Percentiles rank a stretch among this genome's conserved stretches.
Conservation (phyloP, 1,140 invertebrate genomes). For the Anthonomus grandis region DNA sequence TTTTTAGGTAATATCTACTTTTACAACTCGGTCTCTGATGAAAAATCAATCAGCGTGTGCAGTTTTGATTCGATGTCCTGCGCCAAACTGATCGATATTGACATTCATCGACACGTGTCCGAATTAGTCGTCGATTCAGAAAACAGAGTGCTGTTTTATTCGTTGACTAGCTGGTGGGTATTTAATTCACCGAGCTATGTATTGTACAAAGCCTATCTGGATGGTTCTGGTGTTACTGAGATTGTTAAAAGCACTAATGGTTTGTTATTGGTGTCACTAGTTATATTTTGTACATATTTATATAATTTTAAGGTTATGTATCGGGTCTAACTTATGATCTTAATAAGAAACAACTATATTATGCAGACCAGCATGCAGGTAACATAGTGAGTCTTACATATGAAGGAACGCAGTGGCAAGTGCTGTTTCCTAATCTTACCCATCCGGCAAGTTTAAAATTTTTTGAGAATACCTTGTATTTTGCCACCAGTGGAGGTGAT, state of each 20-base stretch:
- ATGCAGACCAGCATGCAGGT: constrained; percentile 59
- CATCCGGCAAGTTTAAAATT: constrained; percentile 53
- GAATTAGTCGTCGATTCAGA: constrained; percentile 54
- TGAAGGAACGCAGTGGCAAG: constrained; percentile 56
- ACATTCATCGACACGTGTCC: constrained; percentile 54
- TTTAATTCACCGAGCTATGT: constrained; percentile 49
- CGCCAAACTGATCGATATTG: constrained; percentile 61
- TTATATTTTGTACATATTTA: constrained; percentile 1
- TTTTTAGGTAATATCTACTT: constrained; percentile 60
- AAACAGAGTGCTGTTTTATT: constrained; percentile 58
- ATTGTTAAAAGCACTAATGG: constrained; percentile 41
- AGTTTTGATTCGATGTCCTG: constrained; percentile 55
- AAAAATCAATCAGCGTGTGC: constrained; percentile 55
- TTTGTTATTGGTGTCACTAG: background rate
- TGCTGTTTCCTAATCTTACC: constrained; percentile 49
- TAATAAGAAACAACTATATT: constrained; percentile 64
- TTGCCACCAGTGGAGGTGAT: constrained; percentile 51
- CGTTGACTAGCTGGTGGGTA: constrained; percentile 45
- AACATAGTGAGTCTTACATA: constrained; percentile 64
- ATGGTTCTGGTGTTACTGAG: constrained; percentile 56
- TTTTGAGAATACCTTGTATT: constrained; percentile 62
- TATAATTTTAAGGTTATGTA: constrained; percentile 55
- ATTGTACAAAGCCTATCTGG: constrained; percentile 62
- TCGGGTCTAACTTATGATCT: constrained; percentile 65
- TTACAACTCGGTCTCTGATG: constrained; percentile 55